A percentile compares a stretch with the other conserved stretches of the same genome.
Evolutionary conservation across 2,888 invertebrate genomes (phyloP).

Genomic region (Linnaemya vulpina): DNA sequence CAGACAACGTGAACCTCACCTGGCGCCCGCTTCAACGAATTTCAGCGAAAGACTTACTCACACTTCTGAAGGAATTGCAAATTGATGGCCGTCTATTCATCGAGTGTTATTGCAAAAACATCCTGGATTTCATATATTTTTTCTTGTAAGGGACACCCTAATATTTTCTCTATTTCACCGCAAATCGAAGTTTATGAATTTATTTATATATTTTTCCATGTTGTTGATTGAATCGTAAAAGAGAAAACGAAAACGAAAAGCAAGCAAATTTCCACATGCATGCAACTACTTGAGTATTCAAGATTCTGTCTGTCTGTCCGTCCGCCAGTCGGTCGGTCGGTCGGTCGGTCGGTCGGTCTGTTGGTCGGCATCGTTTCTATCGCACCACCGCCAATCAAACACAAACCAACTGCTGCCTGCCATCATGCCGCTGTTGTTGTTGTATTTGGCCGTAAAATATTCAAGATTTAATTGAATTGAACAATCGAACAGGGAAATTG

Average conservation of each 20-base stretch:
- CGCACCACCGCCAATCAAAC: conserved; percentile 15
- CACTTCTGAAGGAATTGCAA: too few relatives aligned
- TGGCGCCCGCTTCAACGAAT: too few relatives aligned
- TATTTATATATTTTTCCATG: conserved; percentile 46
- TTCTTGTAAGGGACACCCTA: background rate
- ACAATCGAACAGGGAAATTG: conserved; percentile 35
- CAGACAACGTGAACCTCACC: too few relatives aligned
- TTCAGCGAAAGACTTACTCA: too few relatives aligned
- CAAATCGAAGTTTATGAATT: conserved; percentile 64
- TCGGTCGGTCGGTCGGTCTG: background rate
- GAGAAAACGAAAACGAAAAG: background rate
- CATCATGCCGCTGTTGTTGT: background rate
- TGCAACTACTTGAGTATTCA: background rate
- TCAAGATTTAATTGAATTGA: conserved; percentile 32
- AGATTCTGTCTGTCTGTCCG: background rate
- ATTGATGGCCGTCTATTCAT: too few relatives aligned
- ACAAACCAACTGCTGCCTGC: conserved; percentile 13
- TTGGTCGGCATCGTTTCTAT: background rate
- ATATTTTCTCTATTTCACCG: background rate
- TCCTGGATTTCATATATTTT: too few relatives aligned
- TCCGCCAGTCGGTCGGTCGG: too few relatives aligned
- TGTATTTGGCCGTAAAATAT: conserved; percentile 31
- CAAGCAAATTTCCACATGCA: background rate
- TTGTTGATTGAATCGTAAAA: conserved; percentile 39
- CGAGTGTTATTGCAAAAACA: too few relatives aligned